Evolutionary conservation across 2,113 vertebrate genomes (phyloP), one percentile per base, ranked within the genome.

Genomic region (Theristicus caerulescens): DNA sequence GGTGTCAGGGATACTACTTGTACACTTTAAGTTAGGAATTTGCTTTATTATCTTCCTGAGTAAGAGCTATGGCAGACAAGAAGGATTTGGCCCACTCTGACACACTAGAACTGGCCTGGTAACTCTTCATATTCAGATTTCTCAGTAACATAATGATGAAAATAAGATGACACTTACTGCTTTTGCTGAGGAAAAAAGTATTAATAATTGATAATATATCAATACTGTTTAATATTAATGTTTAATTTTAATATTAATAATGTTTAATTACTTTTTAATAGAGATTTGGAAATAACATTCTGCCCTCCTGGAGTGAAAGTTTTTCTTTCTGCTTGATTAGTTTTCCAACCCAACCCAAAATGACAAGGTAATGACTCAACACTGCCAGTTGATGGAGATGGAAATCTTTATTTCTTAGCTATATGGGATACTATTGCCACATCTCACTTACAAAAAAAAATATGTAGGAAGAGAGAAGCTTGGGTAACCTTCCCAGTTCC

Each of bases 241-340:
- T 29, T 74, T 52, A 3, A 26, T 69, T 64, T 93, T 31, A 74
- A 86, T 89, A 93, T 74, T 84, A 82, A 87, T 90, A 76, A 9
- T 3, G 18, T 65, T 95, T 92, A 93, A 88, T 91, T 95, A 58
- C 36, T 64, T 96, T 91, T 85, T 38, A 88, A 93, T 77, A 73
- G 24, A 47, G 6, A 77, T 78, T 69, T 90, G 15, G 42, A 76
- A 96, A 83, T 84, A 93, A 91, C 15, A 64, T 65, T 85, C 51
- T 71, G 69, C 44, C 51, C 25, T 93, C 57, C 65, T 46, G 25
- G 52, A 90, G 44, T 2, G 2, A 58, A 86, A 93, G 57, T 54
- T 95, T 95, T 95, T 70, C 24, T n/a, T 95, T 67, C 31, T 84
- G 59, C 52, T 82, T 94, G 31, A 88, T 52, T 76, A 82, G 47